Evolutionary conservation across 2,113 vertebrate genomes (phyloP).

Genomic region (Tragelaphus imberbis): DNA sequence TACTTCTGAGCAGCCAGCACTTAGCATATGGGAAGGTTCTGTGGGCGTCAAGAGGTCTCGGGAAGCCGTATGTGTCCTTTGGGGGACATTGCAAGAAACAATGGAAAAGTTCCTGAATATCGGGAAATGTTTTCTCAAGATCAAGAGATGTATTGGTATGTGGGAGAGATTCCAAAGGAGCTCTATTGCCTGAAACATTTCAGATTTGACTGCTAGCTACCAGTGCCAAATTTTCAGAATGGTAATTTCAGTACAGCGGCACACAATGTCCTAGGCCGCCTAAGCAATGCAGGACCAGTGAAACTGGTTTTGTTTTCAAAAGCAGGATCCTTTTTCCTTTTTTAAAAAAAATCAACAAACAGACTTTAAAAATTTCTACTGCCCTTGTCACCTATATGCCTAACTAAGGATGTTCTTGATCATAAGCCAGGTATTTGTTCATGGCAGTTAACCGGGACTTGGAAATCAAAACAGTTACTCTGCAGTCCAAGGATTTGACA

Average conservation of each 20-base stretch:
- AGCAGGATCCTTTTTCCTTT: neutral
- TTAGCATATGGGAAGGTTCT: conserved; percentile 10
- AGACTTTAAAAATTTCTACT: conserved; percentile 14
- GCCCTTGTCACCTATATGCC: neutral
- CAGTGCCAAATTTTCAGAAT: conserved; percentile 25
- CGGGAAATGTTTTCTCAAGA: conserved; percentile 71
- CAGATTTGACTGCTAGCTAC: neutral
- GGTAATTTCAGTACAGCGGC: neutral
- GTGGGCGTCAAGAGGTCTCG: conserved; percentile 49
- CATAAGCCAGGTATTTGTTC: conserved; percentile 36
- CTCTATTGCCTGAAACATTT: conserved; percentile 37
- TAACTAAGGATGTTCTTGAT: conserved; percentile 25
- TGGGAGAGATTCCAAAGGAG: conserved; percentile 53
- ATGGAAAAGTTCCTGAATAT: conserved; percentile 67
- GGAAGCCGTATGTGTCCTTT: conserved; percentile 27
- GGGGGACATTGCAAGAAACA: conserved; percentile 44
- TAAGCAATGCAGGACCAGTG: neutral
- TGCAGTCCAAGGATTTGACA: neutral
- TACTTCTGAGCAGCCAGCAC: neutral
- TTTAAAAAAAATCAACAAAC: neutral
- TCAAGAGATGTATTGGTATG: conserved; percentile 62
- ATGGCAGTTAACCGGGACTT: neutral
- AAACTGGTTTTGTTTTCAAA: conserved; percentile 22
- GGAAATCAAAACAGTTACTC: conserved; percentile 27
- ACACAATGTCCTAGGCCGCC: neutral